Percentiles rank a stretch among this genome's conserved stretches.
phyloP scores from a whole-genome alignment of 92 coral and sea anemone species.

The Epizoanthus scotinus region DNA sequence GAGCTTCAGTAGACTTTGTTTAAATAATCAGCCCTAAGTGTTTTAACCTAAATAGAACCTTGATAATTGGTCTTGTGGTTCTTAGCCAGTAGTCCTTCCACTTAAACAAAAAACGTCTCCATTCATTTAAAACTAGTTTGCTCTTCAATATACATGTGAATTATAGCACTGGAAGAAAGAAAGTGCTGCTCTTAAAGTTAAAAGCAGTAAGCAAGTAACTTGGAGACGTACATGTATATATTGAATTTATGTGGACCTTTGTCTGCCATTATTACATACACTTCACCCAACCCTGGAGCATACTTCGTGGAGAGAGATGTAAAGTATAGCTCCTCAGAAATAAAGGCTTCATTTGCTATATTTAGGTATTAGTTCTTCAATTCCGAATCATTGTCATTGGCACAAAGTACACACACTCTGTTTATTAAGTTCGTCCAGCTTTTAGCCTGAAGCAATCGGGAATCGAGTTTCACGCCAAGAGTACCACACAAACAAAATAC shows the following conservation, averaged over 20 bases:
- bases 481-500: neutral
- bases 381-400: constrained; percentile 14
- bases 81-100: neutral
- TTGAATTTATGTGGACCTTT: neutral
- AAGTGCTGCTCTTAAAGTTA: neutral
- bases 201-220: neutral
- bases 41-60: neutral
- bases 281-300: constrained; percentile 29
- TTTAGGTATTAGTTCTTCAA: constrained; percentile 21
- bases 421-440: neutral
- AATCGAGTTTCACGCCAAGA: neutral
- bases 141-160: neutral
- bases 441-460: neutral
- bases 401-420: constrained; percentile 21
- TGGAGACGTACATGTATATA: neutral
- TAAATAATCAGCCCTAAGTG: neutral
- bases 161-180: neutral
- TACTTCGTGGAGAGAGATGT: neutral
- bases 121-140: neutral
- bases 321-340: constrained; percentile 5
- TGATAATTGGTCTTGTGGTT: neutral
- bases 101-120: neutral
- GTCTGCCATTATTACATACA: neutral
- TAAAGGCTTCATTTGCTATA: neutral
- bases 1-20: neutral